phyloP scores from a whole-genome alignment of 1,140 invertebrate genomes.

The Solenopsis fugax region DNA sequence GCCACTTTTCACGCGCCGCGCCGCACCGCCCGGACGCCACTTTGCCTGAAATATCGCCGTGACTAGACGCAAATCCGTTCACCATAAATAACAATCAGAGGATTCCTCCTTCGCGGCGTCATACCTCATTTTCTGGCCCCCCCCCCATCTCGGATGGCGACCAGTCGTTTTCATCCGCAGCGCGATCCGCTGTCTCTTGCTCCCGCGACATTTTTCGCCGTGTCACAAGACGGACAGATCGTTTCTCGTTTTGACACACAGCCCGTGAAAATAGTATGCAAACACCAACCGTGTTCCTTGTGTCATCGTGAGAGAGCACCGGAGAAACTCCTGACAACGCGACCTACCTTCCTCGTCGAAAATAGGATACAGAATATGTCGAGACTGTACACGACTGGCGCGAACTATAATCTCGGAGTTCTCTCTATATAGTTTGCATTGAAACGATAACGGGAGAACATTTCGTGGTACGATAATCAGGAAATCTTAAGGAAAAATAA shows the following conservation, averaged over 20 bases:
- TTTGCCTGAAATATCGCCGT: slow-evolving; percentile 77
- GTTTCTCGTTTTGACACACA: slow-evolving; percentile 16
- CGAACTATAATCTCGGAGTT: slow-evolving; percentile 6
- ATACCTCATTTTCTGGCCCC: not conserved
- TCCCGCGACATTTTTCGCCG: slow-evolving; percentile 24
- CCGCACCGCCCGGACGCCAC: slow-evolving; percentile 58
- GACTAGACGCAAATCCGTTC: slow-evolving; percentile 75
- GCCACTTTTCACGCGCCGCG: slow-evolving; percentile 64
- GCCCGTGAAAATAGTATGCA: slow-evolving; percentile 17
- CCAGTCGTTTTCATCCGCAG: slow-evolving; percentile 18
- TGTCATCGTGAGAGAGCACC: not conserved
- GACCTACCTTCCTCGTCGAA: not conserved
- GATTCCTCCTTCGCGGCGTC: slow-evolving; percentile 51
- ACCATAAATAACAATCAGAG: slow-evolving; percentile 77
- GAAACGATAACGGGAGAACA: not conserved
- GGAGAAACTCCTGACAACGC: slow-evolving; percentile 23
- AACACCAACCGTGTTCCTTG: not conserved
- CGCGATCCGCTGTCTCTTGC: not conserved
- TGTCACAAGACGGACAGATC: not conserved
- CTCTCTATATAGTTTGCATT: not conserved
- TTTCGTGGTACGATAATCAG: not conserved
- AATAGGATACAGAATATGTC: not conserved
- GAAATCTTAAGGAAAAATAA: not conserved
- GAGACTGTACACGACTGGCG: not conserved
- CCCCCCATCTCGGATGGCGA: not conserved